These are phyloP conservation scores for Thereva nobilitata DNA, from an alignment of 2,888 invertebrate genomes.

Conservation along the genomic window DNA sequence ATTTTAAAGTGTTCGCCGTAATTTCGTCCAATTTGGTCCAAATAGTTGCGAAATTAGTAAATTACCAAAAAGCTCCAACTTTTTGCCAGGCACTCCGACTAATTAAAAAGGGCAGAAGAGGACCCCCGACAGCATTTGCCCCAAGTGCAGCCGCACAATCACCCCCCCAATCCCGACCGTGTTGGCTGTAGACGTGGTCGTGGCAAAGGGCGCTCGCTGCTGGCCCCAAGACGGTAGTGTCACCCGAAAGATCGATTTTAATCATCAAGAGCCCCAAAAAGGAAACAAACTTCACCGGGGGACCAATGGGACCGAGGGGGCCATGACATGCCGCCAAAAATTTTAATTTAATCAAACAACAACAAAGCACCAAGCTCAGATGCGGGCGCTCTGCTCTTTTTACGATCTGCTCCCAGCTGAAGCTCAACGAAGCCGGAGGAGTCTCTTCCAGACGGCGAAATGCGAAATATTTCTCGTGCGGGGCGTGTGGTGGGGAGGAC, in stretches of 20 bases:
- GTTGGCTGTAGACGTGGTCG: slow-evolving; percentile 1
- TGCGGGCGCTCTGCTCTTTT: too few relatives aligned
- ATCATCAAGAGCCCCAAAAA: slow-evolving; percentile 7
- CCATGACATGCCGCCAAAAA: slow-evolving; percentile 9
- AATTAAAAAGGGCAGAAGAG: slow-evolving; percentile 19
- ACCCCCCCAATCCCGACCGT: slow-evolving; percentile 1
- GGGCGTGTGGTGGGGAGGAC: slow-evolving; percentile 5
- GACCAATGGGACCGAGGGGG: slow-evolving; percentile 22
- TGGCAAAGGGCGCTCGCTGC: neutral
- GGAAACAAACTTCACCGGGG: neutral
- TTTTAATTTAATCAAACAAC: slow-evolving; percentile 4
- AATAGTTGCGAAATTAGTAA: slow-evolving; percentile 31
- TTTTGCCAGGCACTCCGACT: slow-evolving; percentile 9
- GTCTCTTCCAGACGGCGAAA: slow-evolving; percentile 9
- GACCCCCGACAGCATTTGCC: neutral
- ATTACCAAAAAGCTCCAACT: slow-evolving; percentile 26
- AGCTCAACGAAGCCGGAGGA: neutral
- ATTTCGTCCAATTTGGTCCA: slow-evolving; percentile 16
- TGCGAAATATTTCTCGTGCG: slow-evolving; percentile 1
- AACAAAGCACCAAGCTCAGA: too few relatives aligned
- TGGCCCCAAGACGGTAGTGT: neutral
- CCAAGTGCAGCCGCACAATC: slow-evolving; percentile 4
- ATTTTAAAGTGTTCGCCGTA: neutral
- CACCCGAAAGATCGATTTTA: slow-evolving; percentile 12
- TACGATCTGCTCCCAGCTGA: too few relatives aligned